Conservation (phyloP, 2,113 vertebrate species). For the Syrrhaptes paradoxus region DNA sequence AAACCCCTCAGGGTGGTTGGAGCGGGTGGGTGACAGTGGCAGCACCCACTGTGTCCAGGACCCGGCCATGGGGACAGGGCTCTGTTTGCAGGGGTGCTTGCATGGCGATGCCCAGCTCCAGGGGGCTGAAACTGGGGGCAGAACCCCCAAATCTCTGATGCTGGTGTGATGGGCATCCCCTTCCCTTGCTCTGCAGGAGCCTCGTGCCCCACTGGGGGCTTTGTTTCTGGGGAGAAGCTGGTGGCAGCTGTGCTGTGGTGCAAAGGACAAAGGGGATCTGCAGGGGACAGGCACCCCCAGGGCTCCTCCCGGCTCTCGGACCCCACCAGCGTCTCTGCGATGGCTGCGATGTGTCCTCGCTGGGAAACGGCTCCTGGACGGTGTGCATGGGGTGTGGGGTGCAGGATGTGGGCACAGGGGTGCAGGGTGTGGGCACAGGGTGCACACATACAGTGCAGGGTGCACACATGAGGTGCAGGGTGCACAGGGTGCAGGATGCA, state of each 20-base stretch:
- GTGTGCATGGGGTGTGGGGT: background rate
- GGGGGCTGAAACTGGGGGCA: background rate
- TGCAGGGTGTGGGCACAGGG: background rate
- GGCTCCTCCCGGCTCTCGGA: no score
- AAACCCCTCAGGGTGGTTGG: no score
- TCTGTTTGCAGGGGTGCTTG: background rate
- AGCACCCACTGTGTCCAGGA: background rate
- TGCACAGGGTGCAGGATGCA: no score
- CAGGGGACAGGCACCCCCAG: background rate
- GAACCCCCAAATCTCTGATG: background rate
- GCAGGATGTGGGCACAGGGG: background rate
- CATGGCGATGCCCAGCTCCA: no score
- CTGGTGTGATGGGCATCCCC: background rate
- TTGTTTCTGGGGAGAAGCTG: background rate
- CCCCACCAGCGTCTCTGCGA: background rate
- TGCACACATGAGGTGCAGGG: background rate
- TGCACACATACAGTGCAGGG: accelerated
- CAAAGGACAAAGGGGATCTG: background rate
- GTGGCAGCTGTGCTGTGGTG: background rate
- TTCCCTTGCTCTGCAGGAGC: background rate
- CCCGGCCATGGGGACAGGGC: background rate
- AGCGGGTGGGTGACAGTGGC: background rate
- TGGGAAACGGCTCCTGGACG: background rate
- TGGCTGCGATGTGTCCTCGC: accelerated
- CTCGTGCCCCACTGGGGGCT: no score